These are phyloP conservation scores for Odocoileus virginianus DNA, from an alignment of 2,113 vertebrate species.

Conservation along the genomic window DNA sequence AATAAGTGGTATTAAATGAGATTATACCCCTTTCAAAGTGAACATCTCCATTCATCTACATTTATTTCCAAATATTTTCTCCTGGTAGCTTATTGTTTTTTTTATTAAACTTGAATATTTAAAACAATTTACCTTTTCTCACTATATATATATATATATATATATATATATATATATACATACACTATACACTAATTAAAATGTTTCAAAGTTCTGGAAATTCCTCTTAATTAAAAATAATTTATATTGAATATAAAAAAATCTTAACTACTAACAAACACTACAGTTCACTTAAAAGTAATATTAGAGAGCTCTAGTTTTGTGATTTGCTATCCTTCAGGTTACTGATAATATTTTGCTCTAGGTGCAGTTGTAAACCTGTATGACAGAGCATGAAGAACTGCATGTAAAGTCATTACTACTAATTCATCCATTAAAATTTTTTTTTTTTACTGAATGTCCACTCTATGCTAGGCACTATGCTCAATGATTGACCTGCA, in stretches of 20 bases:
- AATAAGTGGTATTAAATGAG: conserved; percentile 3
- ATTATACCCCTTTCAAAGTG: background rate
- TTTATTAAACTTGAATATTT: conserved; percentile 18
- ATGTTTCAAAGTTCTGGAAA: background rate
- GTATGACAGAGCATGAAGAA: background rate
- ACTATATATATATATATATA: background rate
- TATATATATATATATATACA: background rate
- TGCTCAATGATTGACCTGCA: background rate
- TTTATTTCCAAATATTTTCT: background rate
- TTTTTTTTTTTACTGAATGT: background rate
- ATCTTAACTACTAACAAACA: background rate
- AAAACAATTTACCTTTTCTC: background rate
- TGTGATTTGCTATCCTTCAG: background rate
- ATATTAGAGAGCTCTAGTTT: background rate
- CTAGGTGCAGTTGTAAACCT: background rate
- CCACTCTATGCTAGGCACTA: background rate
- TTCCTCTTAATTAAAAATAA: background rate
- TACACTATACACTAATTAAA: background rate
- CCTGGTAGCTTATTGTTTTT: background rate
- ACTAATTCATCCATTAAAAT: background rate
- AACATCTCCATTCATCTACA: background rate
- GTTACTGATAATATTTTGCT: background rate
- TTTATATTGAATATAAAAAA: background rate
- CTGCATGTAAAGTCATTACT: background rate
- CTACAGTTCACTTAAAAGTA: background rate